A percentile compares a stretch with the other conserved stretches of the same genome.
phyloP scores from a whole-genome alignment of 1,140 invertebrate genomes.

The Anthonomus grandis region DNA sequence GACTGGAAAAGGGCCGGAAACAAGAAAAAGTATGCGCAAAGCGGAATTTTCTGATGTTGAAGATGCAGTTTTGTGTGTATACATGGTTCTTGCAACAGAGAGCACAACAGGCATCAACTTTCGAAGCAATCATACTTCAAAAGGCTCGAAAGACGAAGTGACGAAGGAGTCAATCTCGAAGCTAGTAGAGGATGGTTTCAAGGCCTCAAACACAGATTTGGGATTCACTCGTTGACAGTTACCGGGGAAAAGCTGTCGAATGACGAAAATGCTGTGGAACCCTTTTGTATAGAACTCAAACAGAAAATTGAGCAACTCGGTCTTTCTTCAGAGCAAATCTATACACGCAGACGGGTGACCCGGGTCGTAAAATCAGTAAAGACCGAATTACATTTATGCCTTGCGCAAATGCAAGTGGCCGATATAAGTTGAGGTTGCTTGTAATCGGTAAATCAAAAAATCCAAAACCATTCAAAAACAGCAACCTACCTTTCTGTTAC shows the following conservation, averaged over 20 bases:
- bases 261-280: constrained; percentile 28
- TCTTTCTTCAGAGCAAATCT: constrained; percentile 1
- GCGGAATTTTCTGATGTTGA: constrained; percentile 3
- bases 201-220: constrained; percentile 44
- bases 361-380: constrained; percentile 41
- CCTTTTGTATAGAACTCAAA: constrained; percentile 13
- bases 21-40: background rate
- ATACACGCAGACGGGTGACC: constrained; percentile 38
- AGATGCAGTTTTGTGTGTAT: constrained; percentile 7
- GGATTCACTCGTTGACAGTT: constrained; percentile 42
- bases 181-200: constrained; percentile 47
- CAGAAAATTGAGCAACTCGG: constrained; percentile 6
- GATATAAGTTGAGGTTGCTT: constrained; percentile 41
- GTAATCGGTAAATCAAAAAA: constrained; percentile 44
- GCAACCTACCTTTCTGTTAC: constrained; percentile 38
- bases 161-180: constrained; percentile 24
- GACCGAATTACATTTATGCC: constrained; percentile 44
- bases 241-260: constrained; percentile 42
- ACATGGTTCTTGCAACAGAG: constrained; percentile 6
- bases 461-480: constrained; percentile 28
- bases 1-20: background rate
- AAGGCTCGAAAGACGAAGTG: constrained; percentile 2
- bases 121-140: background rate
- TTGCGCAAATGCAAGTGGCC: constrained; percentile 46
- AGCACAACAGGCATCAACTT: constrained; percentile 1